Conservation (phyloP, 2,113 vertebrate species). For the Coreoperca whiteheadi region DNA sequence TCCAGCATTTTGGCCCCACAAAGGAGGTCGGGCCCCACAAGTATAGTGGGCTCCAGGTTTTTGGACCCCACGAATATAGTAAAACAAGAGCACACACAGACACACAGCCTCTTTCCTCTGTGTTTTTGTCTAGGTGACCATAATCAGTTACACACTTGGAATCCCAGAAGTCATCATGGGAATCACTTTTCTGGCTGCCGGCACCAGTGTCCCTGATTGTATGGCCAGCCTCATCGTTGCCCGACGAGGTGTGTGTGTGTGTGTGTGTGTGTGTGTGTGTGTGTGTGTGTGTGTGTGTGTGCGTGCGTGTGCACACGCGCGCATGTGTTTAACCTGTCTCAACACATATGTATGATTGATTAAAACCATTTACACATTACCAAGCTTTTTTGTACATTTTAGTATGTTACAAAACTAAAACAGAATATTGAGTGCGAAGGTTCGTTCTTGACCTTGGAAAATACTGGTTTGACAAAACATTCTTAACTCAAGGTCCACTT, state of each 20-base stretch:
- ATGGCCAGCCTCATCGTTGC: slow-evolving; percentile 89
- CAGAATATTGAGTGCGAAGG: not conserved
- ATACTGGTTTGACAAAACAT: not conserved
- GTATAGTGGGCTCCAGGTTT: too few relatives aligned
- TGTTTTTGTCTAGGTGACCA: slow-evolving; percentile 81
- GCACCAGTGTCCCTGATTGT: slow-evolving; percentile 88
- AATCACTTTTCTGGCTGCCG: slow-evolving; percentile 87
- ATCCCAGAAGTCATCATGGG: slow-evolving; percentile 89
- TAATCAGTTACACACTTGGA: slow-evolving; percentile 85
- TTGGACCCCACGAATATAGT: too few relatives aligned
- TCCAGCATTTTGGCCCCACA: too few relatives aligned
- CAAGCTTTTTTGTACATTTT: not conserved
- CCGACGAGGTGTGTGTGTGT: slow-evolving; percentile 78
- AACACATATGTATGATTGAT: not conserved
- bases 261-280: not conserved
- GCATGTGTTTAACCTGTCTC: not conserved
- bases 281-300: not conserved
- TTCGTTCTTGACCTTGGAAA: not conserved
- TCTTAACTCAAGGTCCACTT: not conserved
- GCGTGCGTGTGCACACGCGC: too few relatives aligned
- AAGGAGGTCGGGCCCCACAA: too few relatives aligned
- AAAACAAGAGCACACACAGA: not conserved
- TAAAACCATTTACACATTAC: not conserved
- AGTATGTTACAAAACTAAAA: not conserved
- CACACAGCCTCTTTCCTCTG: not conserved